phyloP scores from a whole-genome alignment of 2,888 invertebrate species.

The Callosobruchus maculatus region DNA sequence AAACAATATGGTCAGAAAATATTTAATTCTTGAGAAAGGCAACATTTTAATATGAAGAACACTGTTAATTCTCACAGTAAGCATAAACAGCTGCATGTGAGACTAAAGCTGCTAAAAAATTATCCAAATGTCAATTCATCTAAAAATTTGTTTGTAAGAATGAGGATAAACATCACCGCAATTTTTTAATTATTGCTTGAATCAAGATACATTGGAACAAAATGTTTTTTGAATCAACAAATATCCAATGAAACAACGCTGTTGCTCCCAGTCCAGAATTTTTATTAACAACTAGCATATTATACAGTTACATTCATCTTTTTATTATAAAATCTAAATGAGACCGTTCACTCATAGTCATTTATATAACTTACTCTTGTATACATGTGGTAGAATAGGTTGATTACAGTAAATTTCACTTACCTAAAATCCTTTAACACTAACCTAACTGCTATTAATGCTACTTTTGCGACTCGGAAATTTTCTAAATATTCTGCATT shows the following conservation, averaged over 20 bases:
- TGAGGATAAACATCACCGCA: no score
- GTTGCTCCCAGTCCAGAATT: slow-evolving; percentile 47
- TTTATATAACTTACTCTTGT: neutral
- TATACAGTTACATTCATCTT: slow-evolving; percentile 36
- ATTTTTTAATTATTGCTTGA: no score
- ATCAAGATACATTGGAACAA: no score
- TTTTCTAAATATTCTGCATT: neutral
- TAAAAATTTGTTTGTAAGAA: no score
- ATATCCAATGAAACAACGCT: neutral
- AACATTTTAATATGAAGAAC: no score
- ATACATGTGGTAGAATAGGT: neutral
- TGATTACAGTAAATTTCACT: slow-evolving; percentile 9
- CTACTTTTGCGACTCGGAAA: neutral
- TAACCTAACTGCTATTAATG: neutral
- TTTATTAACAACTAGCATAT: slow-evolving; percentile 50
- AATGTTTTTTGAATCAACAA: no score
- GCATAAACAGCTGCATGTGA: no score
- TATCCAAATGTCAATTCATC: no score
- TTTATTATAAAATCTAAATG: slow-evolving; percentile 39
- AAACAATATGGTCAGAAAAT: no score
- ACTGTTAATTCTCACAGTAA: no score
- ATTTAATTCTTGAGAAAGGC: no score
- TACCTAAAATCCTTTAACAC: neutral
- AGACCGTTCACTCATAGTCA: slow-evolving; percentile 15
- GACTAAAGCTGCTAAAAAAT: no score